These are phyloP conservation scores for Brachypterus glaber DNA, from an alignment of 2,888 invertebrate genomes.

Conservation along the genomic window DNA sequence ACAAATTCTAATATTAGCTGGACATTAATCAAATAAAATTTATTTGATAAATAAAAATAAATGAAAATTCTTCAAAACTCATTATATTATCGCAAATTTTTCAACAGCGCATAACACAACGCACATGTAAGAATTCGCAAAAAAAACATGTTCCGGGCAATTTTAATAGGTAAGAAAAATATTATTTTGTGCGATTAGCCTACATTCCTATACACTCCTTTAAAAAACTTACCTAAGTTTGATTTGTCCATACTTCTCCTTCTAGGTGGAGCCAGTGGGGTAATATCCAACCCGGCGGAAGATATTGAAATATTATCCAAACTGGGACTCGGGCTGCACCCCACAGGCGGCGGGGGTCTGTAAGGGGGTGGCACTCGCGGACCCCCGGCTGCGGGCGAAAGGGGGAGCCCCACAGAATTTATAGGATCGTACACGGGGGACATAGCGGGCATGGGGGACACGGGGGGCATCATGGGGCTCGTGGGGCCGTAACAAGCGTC, in stretches of 20 bases:
- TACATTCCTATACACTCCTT: no score
- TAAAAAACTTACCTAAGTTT: conserved; percentile 6
- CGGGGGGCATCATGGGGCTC: conserved; percentile 13
- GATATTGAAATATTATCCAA: conserved; percentile 32
- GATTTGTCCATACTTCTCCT: conserved; percentile 45
- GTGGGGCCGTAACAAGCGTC: conserved; percentile 19
- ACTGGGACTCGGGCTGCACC: conserved; percentile 32
- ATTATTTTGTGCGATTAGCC: no score
- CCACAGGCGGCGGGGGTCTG: conserved; percentile 43
- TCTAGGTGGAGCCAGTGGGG: conserved; percentile 48
- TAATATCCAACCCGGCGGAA: conserved; percentile 28
- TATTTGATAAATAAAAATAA: no score
- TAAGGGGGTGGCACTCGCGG: conserved; percentile 49
- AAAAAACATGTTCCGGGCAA: no score
- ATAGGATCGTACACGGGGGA: conserved; percentile 27
- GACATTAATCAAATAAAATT: no score
- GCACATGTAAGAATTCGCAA: no score
- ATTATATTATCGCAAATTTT: no score
- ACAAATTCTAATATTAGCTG: no score
- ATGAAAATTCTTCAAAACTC: no score
- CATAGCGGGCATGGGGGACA: conserved; percentile 16
- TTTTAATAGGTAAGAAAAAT: no score
- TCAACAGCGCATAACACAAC: no score
- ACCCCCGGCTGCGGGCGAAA: conserved; percentile 25
- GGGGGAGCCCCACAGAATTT: conserved; percentile 31